These are phyloP conservation scores for Nyleta sp. DNA, from an alignment of 2,888 invertebrate genomes.

Conservation along the genomic window DNA sequence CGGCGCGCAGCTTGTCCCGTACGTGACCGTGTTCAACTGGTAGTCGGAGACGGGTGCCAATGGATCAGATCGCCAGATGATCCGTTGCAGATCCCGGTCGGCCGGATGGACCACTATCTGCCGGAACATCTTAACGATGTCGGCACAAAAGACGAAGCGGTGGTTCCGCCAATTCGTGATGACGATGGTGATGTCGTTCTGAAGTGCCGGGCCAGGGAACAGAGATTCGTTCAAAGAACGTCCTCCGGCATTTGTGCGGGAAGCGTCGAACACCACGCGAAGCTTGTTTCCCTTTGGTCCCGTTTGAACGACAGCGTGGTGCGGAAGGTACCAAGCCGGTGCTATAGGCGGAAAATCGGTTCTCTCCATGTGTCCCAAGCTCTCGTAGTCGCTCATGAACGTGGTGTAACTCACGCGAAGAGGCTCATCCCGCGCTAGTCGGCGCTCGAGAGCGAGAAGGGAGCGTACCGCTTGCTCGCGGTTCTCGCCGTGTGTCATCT, in stretches of 20 bases:
- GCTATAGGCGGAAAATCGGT: too few species aligned
- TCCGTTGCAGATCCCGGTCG: constrained; percentile 24
- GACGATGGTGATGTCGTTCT: constrained; percentile 8
- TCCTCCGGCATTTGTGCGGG: constrained; percentile 24
- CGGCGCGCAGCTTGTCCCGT: background rate
- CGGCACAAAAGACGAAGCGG: background rate
- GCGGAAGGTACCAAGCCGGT: constrained; percentile 20
- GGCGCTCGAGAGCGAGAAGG: too few species aligned
- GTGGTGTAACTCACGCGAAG: background rate
- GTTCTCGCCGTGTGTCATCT: too few species aligned
- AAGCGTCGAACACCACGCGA: constrained; percentile 42
- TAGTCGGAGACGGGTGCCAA: background rate
- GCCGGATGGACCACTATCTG: background rate
- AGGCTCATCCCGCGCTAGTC: too few species aligned
- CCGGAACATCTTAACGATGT: constrained; percentile 31
- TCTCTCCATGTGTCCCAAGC: background rate
- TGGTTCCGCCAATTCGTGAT: constrained; percentile 21
- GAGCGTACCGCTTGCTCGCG: too few species aligned
- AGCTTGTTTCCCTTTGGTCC: constrained; percentile 20
- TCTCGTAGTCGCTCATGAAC: background rate
- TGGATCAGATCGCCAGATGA: constrained; percentile 30
- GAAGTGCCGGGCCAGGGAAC: constrained; percentile 21
- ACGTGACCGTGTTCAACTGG: background rate
- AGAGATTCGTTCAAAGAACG: constrained; percentile 32
- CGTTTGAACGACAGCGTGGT: constrained; percentile 16